phyloP scores from a whole-genome alignment of 1,140 invertebrate genomes.

The Pogonognathellus flavescens region DNA sequence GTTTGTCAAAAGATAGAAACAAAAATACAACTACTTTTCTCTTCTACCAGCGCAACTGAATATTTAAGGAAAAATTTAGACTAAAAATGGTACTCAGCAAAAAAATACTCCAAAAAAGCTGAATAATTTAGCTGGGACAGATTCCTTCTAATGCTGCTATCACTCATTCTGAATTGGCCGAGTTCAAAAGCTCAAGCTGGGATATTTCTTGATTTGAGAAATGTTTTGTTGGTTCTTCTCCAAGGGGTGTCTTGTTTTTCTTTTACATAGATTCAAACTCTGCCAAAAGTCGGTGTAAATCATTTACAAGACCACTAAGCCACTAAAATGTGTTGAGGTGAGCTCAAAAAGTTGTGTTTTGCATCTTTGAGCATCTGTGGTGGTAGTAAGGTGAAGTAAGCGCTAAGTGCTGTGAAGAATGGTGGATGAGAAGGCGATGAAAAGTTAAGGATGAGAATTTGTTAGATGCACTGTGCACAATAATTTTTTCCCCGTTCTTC shows the following conservation, averaged over 20 bases:
- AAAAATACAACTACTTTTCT: background rate
- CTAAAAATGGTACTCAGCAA: background rate
- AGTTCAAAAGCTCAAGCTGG: constrained; percentile 41
- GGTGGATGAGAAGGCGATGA: constrained; percentile 9
- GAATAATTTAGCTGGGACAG: constrained; percentile 32
- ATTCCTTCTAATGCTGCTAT: constrained; percentile 25
- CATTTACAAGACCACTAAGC: constrained; percentile 28
- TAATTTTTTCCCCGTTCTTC: background rate
- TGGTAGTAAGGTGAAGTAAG: background rate
- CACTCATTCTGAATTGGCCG: constrained; percentile 27
- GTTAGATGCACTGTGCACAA: background rate
- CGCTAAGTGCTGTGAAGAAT: constrained; percentile 19
- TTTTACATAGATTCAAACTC: constrained; percentile 24
- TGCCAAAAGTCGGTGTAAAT: constrained; percentile 21
- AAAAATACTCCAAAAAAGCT: background rate
- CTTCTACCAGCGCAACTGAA: background rate
- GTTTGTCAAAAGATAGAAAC: background rate
- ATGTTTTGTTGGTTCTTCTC: constrained; percentile 26
- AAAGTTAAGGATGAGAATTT: constrained; percentile 13
- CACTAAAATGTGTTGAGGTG: constrained; percentile 44
- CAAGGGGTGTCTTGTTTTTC: constrained; percentile 31
- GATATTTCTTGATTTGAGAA: constrained; percentile 11
- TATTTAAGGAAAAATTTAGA: background rate
- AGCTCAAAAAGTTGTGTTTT: constrained; percentile 34
- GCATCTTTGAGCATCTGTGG: constrained; percentile 29